Base-by-base conservation (phyloP, 2,888 invertebrate genomes). In the Hedya salicella region DNA sequence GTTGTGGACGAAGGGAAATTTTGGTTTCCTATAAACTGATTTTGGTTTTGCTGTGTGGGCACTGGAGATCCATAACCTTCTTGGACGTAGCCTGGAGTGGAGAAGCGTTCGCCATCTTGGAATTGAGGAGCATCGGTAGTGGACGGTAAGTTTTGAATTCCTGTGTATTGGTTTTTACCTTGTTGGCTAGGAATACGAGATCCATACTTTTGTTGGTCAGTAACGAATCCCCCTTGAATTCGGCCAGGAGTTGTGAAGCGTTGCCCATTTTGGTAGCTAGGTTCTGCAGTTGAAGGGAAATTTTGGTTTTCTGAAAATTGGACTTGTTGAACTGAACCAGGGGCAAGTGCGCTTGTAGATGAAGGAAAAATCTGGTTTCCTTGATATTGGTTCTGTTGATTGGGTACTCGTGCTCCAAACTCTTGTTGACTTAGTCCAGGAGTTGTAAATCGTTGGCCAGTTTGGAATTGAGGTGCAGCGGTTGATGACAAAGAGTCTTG, bases 1-100 rank as follows among this genome's bases (percentile, higher is more conserved):
- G 21, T 9, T n/a, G 62, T 62, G 3, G 64, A 59, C 30, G 50
- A 52, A n/a, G 39, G 65, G n/a, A 14, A 8, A 25, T 59, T 59
- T 32, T 53, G 52, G 11, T 30, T 59, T 14, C 17, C 53, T 11
- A 30, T 4, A 17, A 36, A 50, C 40, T 54, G 57, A 9, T 53
- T 19, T 25, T 32, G 42, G 42, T 30, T 52, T 30, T 52, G 44
- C 19, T 52, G 52, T 4, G 14, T 19, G 32, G 39, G 25, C 3
- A 30, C 53, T 11, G 36, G 32, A 44, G 44, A 53, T 19, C 25
- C 14, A 25, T 53, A 36, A 11, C 32, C 42, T 25, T 44, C 57
- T 36, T 52, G 50, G 2, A 53, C 9, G 16, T 32, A 8, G 21
- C 50, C 67, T 6, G 67, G 57, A 8, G 48, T 65, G 14, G 17